Base-by-base conservation (phyloP, 1,140 invertebrate genomes). In the Cecropterus lyciades region DNA sequence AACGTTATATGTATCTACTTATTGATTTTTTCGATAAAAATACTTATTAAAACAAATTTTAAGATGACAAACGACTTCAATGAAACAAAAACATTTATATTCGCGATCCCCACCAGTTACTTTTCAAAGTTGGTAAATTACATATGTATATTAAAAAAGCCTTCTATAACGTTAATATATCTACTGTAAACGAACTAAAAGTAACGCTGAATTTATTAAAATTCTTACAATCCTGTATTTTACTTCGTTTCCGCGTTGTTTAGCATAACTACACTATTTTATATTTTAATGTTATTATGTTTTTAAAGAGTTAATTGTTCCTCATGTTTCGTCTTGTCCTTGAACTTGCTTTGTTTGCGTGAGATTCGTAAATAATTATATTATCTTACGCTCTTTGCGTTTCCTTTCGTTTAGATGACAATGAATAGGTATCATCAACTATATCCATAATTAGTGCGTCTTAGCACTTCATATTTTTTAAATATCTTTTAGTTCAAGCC, bases 261-360 rank as follows among this genome's bases (percentile, higher is more conserved):
- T 52, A 52, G 24, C 49, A 30, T 30, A 30, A 4, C 27, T 14
- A 52, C 49, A n/a, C 33, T 37, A 30, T 37, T 37, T 37, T 27
- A 30, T 33, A 52, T 52, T 52, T 52, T 51, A 33, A 33, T 27
- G 13, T 51, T 24, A 24, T 24, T 24, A 24, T 24, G 20, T 51
- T 10, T 51, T 51, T 13, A 13, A 4, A 51, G 20, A 27, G 11
- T 52, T 52, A 52, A 52, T 52, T 52, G 15, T 10, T 52, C n/a
- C 10, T 14, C 27, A 16, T 37, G 48, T 37, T 30, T 46, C 24
- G 13, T 6, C 13, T 59, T 46, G 20, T 59, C 43, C 40, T 59
- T 59, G 42, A 30, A 30, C 20, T 27, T 59, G 55, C 10, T 46
- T 59, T 59, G 42, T 20, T 59, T 46, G 43, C 42, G 16, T 30